These are phyloP conservation scores for Turritopsis dohrnii DNA, from an alignment of 30 jellyfish, hydroid and myxozoan species.

Conservation along the genomic window DNA sequence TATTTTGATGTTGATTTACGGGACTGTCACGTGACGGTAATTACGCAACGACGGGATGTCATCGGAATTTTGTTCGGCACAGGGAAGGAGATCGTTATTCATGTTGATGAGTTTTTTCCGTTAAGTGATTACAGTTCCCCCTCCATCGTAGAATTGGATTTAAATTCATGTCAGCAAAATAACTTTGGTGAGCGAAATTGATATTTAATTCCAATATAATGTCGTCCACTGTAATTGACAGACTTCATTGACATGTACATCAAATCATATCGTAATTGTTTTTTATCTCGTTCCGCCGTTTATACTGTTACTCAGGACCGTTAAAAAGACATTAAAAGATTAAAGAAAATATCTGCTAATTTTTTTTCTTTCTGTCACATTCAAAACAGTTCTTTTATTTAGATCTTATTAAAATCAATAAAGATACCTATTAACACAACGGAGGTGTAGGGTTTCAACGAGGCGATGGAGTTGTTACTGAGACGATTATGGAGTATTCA, in stretches of 20 bases:
- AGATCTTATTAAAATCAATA: background rate
- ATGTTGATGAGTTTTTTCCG: background rate
- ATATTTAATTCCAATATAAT: background rate
- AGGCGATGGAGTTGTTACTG: background rate
- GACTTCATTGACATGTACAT: background rate
- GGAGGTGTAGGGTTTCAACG: background rate
- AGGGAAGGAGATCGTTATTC: background rate
- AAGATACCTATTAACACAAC: background rate
- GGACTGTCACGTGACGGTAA: background rate
- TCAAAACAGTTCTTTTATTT: background rate
- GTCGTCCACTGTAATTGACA: background rate
- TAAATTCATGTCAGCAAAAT: background rate
- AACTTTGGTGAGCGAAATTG: background rate
- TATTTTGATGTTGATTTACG: background rate
- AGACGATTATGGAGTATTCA: too few relatives aligned
- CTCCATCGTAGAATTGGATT: background rate
- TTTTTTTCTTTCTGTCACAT: background rate
- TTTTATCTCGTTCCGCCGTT: background rate
- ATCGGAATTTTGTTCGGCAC: background rate
- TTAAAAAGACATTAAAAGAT: background rate
- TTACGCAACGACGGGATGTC: background rate
- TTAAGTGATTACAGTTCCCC: background rate
- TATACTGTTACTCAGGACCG: background rate
- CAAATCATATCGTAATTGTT: background rate
- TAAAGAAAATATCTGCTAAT: background rate